phyloP scores from a whole-genome alignment of 1,140 invertebrate species.

The Meloidogyne exigua region DNA sequence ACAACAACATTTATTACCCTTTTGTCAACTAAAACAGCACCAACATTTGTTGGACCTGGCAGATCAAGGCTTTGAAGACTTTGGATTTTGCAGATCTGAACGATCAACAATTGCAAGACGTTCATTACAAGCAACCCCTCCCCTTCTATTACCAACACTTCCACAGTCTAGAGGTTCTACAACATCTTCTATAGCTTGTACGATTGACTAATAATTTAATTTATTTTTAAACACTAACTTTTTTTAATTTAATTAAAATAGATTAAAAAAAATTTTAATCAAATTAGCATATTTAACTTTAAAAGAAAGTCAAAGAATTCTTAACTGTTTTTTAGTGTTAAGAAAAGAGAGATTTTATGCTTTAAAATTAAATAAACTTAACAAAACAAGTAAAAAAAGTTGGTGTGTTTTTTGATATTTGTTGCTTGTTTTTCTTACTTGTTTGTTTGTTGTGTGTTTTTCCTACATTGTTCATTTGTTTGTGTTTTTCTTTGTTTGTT shows the following conservation, averaged over 20 bases:
- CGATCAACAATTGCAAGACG: neutral
- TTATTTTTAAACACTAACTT: neutral
- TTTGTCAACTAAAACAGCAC: neutral
- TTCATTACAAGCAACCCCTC: slow-evolving; percentile 9
- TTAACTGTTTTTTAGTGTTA: too few species aligned
- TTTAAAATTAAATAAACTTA: too few species aligned
- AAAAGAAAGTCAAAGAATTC: too few species aligned
- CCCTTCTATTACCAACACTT: slow-evolving; percentile 14
- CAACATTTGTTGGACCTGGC: slow-evolving; percentile 8
- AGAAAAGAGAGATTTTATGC: too few species aligned
- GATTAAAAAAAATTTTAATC: too few species aligned
- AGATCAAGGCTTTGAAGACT: slow-evolving; percentile 1
- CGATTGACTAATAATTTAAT: neutral
- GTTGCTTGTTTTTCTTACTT: too few species aligned
- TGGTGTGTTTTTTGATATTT: too few species aligned
- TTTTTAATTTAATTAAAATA: neutral
- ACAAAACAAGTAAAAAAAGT: too few species aligned
- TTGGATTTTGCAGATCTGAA: neutral
- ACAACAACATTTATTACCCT: neutral
- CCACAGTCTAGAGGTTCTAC: slow-evolving; percentile 4
- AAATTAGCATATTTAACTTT: too few species aligned
- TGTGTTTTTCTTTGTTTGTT: too few species aligned
- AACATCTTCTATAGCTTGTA: slow-evolving; percentile 20
- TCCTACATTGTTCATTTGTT: too few species aligned
- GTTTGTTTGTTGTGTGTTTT: too few species aligned